Conservation (phyloP, 2,888 invertebrate species). For the Aplocera efformata region DNA sequence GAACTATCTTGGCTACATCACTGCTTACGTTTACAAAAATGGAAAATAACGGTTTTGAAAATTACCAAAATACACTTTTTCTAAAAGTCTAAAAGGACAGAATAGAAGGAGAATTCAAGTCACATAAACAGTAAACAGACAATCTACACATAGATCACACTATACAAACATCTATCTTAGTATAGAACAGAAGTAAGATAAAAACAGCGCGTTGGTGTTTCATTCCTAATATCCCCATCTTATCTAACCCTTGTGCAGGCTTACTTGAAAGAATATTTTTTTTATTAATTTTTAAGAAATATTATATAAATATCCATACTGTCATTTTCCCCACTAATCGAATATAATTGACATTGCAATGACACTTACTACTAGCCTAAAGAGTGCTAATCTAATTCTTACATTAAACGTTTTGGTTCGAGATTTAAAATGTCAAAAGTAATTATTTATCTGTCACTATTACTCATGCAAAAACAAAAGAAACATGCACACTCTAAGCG, state of each 20-base stretch:
- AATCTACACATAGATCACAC: slow-evolving; percentile 53
- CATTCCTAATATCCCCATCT: slow-evolving; percentile 37
- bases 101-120: slow-evolving; percentile 8
- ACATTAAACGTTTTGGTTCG: slow-evolving; percentile 67
- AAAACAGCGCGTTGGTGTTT: slow-evolving; percentile 43
- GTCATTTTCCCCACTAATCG: slow-evolving; percentile 70
- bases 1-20: slow-evolving; percentile 57
- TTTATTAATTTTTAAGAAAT: slow-evolving; percentile 48
- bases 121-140: slow-evolving; percentile 41
- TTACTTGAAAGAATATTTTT: slow-evolving; percentile 40
- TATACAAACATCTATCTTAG: slow-evolving; percentile 60
- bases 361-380: slow-evolving; percentile 77
- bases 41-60: slow-evolving; percentile 14
- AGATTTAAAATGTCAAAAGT: slow-evolving; percentile 45
- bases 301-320: slow-evolving; percentile 70
- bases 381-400: slow-evolving; percentile 73
- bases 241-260: slow-evolving; percentile 43
- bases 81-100: slow-evolving; percentile 16
- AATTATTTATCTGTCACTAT: slow-evolving; percentile 33
- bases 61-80: slow-evolving; percentile 23
- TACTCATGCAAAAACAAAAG: slow-evolving; percentile 53
- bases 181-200: slow-evolving; percentile 43
- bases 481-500: slow-evolving; percentile 69
- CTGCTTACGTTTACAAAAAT: slow-evolving; percentile 51
- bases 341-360: slow-evolving; percentile 80